Percentiles rank a stretch among this genome's conserved stretches.
phyloP scores from a whole-genome alignment of 1,140 invertebrate species.

The Vanessa atalanta region DNA sequence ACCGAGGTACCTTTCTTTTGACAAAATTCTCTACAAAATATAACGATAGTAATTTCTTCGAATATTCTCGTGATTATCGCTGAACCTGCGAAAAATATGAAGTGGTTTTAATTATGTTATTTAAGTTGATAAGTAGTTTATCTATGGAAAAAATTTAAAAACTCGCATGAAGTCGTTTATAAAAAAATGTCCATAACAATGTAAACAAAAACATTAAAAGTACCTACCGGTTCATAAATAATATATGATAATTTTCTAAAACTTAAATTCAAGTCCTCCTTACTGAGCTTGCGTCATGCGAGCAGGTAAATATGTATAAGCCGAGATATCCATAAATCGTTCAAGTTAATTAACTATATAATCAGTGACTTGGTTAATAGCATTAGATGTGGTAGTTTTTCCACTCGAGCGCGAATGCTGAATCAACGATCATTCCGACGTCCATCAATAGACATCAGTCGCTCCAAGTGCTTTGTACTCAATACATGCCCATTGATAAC shows the following conservation, averaged over 20 bases:
- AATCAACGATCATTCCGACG: slow-evolving; percentile 21
- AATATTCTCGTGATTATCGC: too few relatives aligned
- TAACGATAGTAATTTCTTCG: too few relatives aligned
- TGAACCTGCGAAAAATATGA: too few relatives aligned
- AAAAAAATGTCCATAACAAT: too few relatives aligned
- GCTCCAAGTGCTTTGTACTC: slow-evolving; percentile 5
- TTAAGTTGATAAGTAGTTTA: too few relatives aligned
- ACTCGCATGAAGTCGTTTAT: too few relatives aligned
- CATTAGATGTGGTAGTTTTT: slow-evolving; percentile 17
- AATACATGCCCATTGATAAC: neutral
- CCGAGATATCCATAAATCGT: neutral
- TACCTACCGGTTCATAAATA: too few relatives aligned
- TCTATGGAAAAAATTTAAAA: too few relatives aligned
- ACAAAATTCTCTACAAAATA: too few relatives aligned
- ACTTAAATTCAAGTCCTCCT: neutral
- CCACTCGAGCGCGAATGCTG: slow-evolving; percentile 24
- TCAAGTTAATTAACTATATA: slow-evolving; percentile 8
- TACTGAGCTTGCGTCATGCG: neutral
- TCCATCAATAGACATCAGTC: slow-evolving; percentile 17
- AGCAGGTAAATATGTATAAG: neutral
- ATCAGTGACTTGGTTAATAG: neutral
- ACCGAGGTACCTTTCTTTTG: too few relatives aligned
- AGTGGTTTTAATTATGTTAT: too few relatives aligned
- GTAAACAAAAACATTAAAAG: too few relatives aligned
- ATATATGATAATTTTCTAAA: neutral